Evolutionary conservation across 2,113 vertebrate genomes (phyloP), one percentile per base, ranked within the genome.

Genomic region (Ranitomeya variabilis): DNA sequence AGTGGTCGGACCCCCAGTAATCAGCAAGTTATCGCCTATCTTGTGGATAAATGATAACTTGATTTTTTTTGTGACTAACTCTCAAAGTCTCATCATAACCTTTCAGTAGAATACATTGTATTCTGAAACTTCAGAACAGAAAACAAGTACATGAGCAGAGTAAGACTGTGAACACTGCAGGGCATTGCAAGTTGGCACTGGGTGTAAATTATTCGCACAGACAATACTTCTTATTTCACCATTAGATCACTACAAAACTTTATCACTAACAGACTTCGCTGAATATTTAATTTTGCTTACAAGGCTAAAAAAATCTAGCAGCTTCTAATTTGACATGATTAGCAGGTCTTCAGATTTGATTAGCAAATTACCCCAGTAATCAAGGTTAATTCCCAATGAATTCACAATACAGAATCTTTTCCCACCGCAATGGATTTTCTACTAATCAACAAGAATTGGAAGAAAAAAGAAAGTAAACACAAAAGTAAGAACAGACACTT

Each of bases 311-410:
- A 94, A 95, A 95, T 93, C 92, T 95, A 93, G 94, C 94, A 93
- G 92, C 94, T 96, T 94, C 92, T 95, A 95, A 95, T 94, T 96
- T 92, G 93, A 91, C 95, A 94, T 95, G 95, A 96, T 96, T 95
- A 96, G 94, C 95, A 95, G 94, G 95, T 95, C 94, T 95, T 94
- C 93, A 94, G 92, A 95, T 96, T 94, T 96, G 95, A 96, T 96
- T 95, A 96, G 94, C 92, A 94, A 96, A 96, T 95, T 95, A 94
- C 93, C 78, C 90, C 59, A 89, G 94, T 94, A 96, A 96, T 96
- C 95, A 96, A 96, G 95, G 95, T 96, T 95, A 95, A 96, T 95
- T 96, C 95, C 94, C 92, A 1, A 92, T 91, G 91, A 93, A 92
- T 89, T 86, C 90, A 91, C 88, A 77, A 79, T 84, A 93, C 91